Percentiles rank a stretch among this genome's conserved stretches.
These are phyloP conservation scores for Rhinella marina DNA, from an alignment of 2,797 vertebrate species.

Conservation along the genomic window DNA sequence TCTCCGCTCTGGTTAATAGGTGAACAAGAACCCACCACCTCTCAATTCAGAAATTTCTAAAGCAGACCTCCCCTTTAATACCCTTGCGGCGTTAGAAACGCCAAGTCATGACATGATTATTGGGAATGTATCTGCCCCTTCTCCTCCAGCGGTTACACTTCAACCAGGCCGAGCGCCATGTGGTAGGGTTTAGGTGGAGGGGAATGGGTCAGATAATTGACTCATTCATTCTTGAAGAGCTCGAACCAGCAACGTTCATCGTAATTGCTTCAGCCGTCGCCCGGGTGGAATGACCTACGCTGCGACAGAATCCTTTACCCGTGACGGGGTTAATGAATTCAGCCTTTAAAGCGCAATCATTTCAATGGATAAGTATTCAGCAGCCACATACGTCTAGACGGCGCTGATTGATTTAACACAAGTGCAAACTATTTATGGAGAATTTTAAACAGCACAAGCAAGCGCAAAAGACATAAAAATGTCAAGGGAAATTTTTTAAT, in stretches of 20 bases:
- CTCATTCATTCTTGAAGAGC: constrained; percentile 30
- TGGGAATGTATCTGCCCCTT: background rate
- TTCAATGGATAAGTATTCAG: constrained; percentile 49
- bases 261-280: constrained; percentile 11
- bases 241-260: background rate
- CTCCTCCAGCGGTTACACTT: background rate
- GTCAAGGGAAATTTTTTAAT: no score
- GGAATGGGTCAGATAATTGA: constrained; percentile 38
- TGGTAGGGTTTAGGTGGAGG: background rate
- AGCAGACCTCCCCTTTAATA: background rate
- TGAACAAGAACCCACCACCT: no score
- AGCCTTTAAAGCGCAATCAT: constrained; percentile 30
- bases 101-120: background rate
- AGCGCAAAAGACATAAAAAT: background rate
- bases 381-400: constrained; percentile 41
- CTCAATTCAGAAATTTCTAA: background rate
- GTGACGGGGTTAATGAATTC: constrained; percentile 47
- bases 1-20: no score
- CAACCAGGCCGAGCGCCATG: background rate
- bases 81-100: no score
- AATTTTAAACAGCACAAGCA: constrained; percentile 24
- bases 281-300: constrained; percentile 12
- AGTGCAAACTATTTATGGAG: background rate
- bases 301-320: constrained; percentile 21
- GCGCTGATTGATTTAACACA: constrained; percentile 30